phyloP scores from a whole-genome alignment of 2,888 invertebrate species.

The Octonoba sinensis region DNA sequence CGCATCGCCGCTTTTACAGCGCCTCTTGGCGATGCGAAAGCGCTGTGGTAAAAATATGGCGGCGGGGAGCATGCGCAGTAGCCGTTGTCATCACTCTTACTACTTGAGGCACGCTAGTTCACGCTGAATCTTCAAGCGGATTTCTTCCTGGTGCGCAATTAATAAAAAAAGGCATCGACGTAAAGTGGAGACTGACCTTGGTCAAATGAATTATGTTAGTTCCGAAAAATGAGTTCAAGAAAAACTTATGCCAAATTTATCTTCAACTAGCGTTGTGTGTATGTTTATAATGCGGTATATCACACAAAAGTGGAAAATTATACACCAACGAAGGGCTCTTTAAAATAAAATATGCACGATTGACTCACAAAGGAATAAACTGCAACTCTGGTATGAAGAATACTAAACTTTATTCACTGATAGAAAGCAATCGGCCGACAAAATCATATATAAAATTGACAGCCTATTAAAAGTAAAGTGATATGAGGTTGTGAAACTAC shows the following conservation, averaged over 20 bases:
- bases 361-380: conserved; percentile 2
- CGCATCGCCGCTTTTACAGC: too few relatives aligned
- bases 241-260: conserved; percentile 8
- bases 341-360: neutral
- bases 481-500: neutral
- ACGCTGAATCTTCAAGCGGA: neutral
- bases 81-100: too few relatives aligned
- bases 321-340: too few relatives aligned
- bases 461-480: conserved; percentile 2
- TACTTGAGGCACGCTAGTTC: too few relatives aligned
- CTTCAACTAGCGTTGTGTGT: too few relatives aligned
- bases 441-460: conserved; percentile 13
- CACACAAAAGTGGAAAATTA: neutral
- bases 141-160: neutral
- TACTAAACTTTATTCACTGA: neutral
- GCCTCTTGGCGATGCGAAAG: too few relatives aligned
- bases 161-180: neutral
- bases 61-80: too few relatives aligned
- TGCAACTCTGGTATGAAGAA: neutral
- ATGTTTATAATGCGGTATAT: too few relatives aligned
- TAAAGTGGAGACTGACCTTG: neutral
- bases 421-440: conserved; percentile 5
- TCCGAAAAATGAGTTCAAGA: conserved; percentile 1
- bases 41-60: too few relatives aligned
- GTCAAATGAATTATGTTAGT: conserved; percentile 2